Evolutionary conservation across 2,888 invertebrate species (phyloP).

Genomic region (Drosophila yooni): DNA sequence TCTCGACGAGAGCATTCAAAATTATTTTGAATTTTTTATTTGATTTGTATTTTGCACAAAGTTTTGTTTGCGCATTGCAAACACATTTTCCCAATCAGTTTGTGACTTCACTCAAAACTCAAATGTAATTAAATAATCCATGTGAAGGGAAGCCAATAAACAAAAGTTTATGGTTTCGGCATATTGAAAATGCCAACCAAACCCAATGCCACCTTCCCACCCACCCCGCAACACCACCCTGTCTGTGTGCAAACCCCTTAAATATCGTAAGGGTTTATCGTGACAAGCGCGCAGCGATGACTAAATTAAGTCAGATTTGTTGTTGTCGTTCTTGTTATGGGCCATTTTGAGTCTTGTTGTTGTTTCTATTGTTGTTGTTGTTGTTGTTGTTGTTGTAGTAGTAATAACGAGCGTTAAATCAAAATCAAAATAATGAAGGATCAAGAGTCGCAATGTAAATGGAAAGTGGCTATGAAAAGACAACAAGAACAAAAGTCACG

Average conservation of each 20-base stretch:
- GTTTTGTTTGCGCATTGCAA: constrained; percentile 26
- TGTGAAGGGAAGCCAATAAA: constrained; percentile 20
- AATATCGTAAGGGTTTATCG: constrained; percentile 43
- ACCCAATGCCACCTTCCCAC: not conserved
- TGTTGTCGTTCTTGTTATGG: constrained; percentile 18
- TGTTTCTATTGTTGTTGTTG: constrained; percentile 24
- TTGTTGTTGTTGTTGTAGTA: constrained; percentile 39
- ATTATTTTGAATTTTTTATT: not conserved
- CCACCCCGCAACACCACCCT: not conserved
- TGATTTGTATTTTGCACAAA: constrained; percentile 3
- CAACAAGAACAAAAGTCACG: constrained; percentile 64
- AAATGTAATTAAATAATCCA: constrained; percentile 34
- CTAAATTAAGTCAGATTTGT: constrained; percentile 65
- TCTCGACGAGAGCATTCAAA: not conserved
- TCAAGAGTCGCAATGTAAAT: constrained; percentile 43
- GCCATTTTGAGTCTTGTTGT: constrained; percentile 37
- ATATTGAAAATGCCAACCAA: constrained; percentile 36
- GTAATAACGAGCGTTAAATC: constrained; percentile 69
- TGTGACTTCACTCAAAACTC: constrained; percentile 2
- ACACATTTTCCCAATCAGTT: constrained; percentile 20
- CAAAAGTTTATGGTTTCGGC: constrained; percentile 45
- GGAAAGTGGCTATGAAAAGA: constrained; percentile 64
- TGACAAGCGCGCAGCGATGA: constrained; percentile 63
- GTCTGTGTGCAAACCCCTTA: not conserved
- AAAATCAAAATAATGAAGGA: constrained; percentile 55